Evolutionary conservation across 2,888 invertebrate species (phyloP).

Genomic region (Drosophila meridiana): DNA sequence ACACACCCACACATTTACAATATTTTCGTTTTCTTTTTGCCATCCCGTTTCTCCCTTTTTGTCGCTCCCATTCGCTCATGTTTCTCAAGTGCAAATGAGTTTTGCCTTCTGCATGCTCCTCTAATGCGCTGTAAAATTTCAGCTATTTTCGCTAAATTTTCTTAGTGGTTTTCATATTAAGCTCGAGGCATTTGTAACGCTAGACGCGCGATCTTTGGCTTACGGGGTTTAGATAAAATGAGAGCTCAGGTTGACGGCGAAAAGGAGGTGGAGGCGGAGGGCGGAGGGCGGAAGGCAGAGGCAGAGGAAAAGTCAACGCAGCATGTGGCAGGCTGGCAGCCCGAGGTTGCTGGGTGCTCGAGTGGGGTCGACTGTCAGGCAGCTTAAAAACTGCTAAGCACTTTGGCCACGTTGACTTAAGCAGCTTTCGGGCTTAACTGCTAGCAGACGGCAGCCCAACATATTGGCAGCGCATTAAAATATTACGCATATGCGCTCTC

Average conservation of each 20-base stretch:
- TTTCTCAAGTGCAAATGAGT: constrained; percentile 77
- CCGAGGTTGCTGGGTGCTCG: neutral
- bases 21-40: constrained; percentile 13
- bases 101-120: constrained; percentile 36
- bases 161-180: constrained; percentile 78
- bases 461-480: constrained; percentile 69
- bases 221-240: constrained; percentile 30
- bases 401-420: constrained; percentile 67
- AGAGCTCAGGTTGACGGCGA: constrained; percentile 38
- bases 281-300: neutral
- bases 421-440: constrained; percentile 70
- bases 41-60: constrained; percentile 14
- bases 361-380: constrained; percentile 20
- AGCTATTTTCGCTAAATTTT: constrained; percentile 73
- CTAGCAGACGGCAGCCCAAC: constrained; percentile 54
- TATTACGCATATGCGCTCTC: constrained; percentile 66
- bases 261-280: neutral
- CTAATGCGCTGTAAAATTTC: constrained; percentile 56
- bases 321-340: constrained; percentile 10
- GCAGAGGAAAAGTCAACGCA: neutral
- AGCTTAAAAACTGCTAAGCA: constrained; percentile 74
- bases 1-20: constrained; percentile 26
- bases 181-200: constrained; percentile 62
- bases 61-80: constrained; percentile 37
- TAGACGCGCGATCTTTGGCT: constrained; percentile 63